A percentile compares a stretch with the other conserved stretches of the same genome.
These are phyloP conservation scores for Anaspis maculata DNA, from an alignment of 2,888 invertebrate species.

Conservation along the genomic window DNA sequence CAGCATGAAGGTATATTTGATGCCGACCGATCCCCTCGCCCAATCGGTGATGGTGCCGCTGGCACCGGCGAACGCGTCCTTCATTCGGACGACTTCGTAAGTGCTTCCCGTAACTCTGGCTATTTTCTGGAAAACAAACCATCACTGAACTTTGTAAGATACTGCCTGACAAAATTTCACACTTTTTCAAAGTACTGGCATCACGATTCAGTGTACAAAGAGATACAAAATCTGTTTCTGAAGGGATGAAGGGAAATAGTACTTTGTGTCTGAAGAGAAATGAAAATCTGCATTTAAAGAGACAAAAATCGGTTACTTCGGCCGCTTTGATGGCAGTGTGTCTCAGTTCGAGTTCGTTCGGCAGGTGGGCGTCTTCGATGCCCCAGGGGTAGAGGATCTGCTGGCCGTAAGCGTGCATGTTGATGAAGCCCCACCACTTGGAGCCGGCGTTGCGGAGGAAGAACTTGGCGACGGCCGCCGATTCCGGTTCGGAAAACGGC, in stretches of 20 bases:
- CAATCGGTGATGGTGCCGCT: slow-evolving; percentile 7
- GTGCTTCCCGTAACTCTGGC: no score
- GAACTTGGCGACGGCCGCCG: slow-evolving; percentile 5
- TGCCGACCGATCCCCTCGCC: slow-evolving; percentile 5
- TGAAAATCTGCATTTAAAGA: no score
- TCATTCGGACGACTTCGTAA: slow-evolving; percentile 5
- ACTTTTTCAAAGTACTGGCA: no score
- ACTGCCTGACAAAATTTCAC: no score
- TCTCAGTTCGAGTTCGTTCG: neutral
- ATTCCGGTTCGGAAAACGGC: slow-evolving; percentile 11
- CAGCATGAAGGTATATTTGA: slow-evolving; percentile 8
- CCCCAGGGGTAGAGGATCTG: slow-evolving; percentile 74
- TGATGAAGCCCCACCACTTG: slow-evolving; percentile 5
- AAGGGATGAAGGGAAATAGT: no score
- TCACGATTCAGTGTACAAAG: no score
- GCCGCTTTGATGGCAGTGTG: slow-evolving; percentile 3
- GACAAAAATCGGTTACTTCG: slow-evolving; percentile 1
- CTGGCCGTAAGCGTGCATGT: slow-evolving; percentile 63
- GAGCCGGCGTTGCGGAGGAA: slow-evolving; percentile 3
- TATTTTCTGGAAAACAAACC: slow-evolving; percentile 4
- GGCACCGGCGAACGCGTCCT: slow-evolving; percentile 1
- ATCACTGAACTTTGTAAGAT: no score
- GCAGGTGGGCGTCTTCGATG: slow-evolving; percentile 17
- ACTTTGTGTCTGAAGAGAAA: no score
- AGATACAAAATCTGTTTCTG: no score